Evolutionary conservation across 2,113 vertebrate species (phyloP), one percentile per base, ranked within the genome.

Genomic region (Calyptommatus sinebrachiatus): DNA sequence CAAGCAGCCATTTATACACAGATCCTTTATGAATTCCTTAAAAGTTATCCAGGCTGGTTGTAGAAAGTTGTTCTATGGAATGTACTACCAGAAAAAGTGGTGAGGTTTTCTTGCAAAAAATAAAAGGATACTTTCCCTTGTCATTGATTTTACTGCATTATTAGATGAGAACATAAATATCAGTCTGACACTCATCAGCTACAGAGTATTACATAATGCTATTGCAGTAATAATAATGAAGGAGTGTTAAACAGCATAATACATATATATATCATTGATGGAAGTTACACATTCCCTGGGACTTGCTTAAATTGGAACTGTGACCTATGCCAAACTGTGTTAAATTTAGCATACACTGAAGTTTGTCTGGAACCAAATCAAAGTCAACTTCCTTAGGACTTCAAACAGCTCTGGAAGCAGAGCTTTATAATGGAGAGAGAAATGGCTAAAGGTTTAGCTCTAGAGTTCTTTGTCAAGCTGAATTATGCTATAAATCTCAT

Each of bases 291-390:
- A 60, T 45, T 41, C 68, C 61, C 35, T 78, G 77, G 46, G 45
- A 45, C 72, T 65, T 70, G 79, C 53, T 65, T 60, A 78, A 81
- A 45, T 46, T 71, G 77, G 26, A 14, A 1, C 63, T 61, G 10
- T 66, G 60, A 84, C 83, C 3, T 35, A 50, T 60, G 84, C 48
- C 79, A 75, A 73, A 84, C 4, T n/a, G 7, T 48, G 8, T 70
- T 50, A 77, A 85, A 66, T 80, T 72, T 71, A 1, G 62, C 20
- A 45, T 3, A 46, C 66, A 45, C 21, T 70, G 65, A 84, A 80
- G 82, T 65, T 66, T 50, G 65, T 45, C 57, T 71, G 8, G 10
- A 22, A 89, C 86, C 20, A 29, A 28, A 80, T 18, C 48, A 80
- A 14, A 28, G 61, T 73, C 50, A 68, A 75, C 18, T 81, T 78